Evolutionary conservation across 2,797 vertebrate genomes (phyloP).

Genomic region (Graptemys geographica): DNA sequence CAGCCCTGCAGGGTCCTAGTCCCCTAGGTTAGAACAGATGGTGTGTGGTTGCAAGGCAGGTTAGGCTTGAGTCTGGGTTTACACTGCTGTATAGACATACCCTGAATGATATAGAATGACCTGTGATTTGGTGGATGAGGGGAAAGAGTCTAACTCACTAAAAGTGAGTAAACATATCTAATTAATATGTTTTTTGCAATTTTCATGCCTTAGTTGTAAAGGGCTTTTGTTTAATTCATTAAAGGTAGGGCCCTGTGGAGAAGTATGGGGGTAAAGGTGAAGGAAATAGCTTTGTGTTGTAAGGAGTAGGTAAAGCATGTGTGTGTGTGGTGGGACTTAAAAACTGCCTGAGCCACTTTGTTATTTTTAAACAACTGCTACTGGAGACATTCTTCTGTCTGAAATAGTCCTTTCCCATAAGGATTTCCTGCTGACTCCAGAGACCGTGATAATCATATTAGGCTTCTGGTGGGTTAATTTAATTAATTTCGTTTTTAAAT

Average conservation of each 20-base stretch:
- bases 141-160: too few relatives aligned
- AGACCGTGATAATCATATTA: neutral
- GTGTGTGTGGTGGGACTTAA: neutral
- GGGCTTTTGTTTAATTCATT: neutral
- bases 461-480: neutral
- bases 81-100: too few relatives aligned
- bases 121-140: neutral
- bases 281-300: neutral
- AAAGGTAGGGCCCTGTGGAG: neutral
- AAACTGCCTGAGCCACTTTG: neutral
- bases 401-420: neutral
- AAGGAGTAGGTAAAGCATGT: neutral
- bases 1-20: too few relatives aligned
- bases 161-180: neutral
- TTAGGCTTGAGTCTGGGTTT: too few relatives aligned
- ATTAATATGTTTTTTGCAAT: neutral
- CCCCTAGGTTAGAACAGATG: too few relatives aligned
- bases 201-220: neutral
- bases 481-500: conserved; percentile 7
- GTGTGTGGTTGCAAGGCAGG: too few relatives aligned
- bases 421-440: neutral
- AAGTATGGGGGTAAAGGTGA: neutral
- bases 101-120: too few relatives aligned
- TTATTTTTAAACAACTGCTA: neutral
- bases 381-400: neutral